A percentile compares a stretch with the other conserved stretches of the same genome.
Conservation (phyloP, 92 coral and sea anemone genomes). For the Parazoanthus swiftii region DNA sequence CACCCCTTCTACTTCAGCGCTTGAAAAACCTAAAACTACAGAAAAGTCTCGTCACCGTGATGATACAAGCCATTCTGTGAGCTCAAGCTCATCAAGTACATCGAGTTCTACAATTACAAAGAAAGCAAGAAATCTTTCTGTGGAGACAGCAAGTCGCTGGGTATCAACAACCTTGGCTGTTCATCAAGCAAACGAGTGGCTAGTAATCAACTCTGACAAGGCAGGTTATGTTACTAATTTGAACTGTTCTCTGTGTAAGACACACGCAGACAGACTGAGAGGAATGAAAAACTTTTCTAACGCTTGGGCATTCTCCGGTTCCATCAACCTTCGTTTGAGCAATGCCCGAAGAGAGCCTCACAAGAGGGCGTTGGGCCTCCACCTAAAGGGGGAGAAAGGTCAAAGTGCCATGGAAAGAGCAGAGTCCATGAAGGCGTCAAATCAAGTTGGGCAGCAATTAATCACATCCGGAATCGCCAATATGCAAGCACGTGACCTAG, state of each 20-base stretch:
- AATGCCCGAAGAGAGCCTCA: conserved; percentile 76
- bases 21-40: conserved; percentile 37
- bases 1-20: conserved; percentile 42
- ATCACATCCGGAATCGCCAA: conserved; percentile 58
- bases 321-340: conserved; percentile 67
- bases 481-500: conserved; percentile 55
- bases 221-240: conserved; percentile 56
- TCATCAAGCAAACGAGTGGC: conserved; percentile 66
- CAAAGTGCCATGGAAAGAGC: conserved; percentile 63
- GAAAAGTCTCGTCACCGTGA: conserved; percentile 37
- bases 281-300: conserved; percentile 70
- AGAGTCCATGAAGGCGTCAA: conserved; percentile 45
- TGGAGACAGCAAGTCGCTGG: conserved; percentile 63
- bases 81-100: conserved; percentile 32
- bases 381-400: conserved; percentile 10
- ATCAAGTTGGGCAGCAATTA: conserved; percentile 47
- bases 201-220: conserved; percentile 58
- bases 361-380: conserved; percentile 66
- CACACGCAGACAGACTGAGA: conserved; percentile 58
- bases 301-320: conserved; percentile 76
- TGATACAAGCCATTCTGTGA: conserved; percentile 37
- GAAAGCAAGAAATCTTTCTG: conserved; percentile 59
- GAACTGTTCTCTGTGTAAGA: conserved; percentile 72
- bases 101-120: conserved; percentile 16
- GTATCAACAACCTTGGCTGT: conserved; percentile 55